Base-by-base conservation (phyloP, 2,888 invertebrate genomes). In the Sinotaia quadrata region DNA sequence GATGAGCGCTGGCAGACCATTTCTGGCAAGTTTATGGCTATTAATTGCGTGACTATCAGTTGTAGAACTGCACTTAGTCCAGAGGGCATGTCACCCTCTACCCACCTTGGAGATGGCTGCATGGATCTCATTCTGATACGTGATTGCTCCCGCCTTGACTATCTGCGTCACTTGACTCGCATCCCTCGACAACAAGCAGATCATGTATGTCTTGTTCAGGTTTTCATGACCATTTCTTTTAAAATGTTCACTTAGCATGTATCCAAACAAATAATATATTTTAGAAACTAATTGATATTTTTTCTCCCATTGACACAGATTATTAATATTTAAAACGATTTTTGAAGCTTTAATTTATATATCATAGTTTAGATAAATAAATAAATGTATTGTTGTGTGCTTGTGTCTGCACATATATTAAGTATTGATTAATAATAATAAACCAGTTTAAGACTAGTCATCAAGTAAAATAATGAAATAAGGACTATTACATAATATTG, bases 81-180 rank as follows among this genome's bases (percentile, higher is more conserved):
- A 0, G 91, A 92, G 82, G 95, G 95, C 56, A 92, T 94, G 78
- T 93, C 94, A 54, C 94, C 93, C 1, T 92, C 91, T 80, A 92
- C 93, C 85, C 94, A 95, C 86, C 89, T 94, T 47, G 94, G 94
- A 0, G 94, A 95, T 87, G 95, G 95, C 34, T 92, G 92, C 84
- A 90, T 93, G 70, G 93, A 95, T 88, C 90, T 95, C 75, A 92
- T 94, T 74, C 87, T 95, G 49, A 92, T 94, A 44, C 91, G 91
- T 54, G 92, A 93, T 82, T 93, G 94, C 27, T 92, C 93, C 27
- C 85, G 94, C 67, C 82, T 93, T 47, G 92, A 94, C 83, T 93
- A 93, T 85, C 87, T 94, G 52, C 90, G 92, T 72, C 91, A 94
- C 82, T 89, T 94, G 58, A 85, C 92, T 49, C 72, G 85, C n/a